A percentile compares a stretch with the other conserved stretches of the same genome.
Conservation (phyloP, 2,797 vertebrate species). For the Halcyon smyrnensis region DNA sequence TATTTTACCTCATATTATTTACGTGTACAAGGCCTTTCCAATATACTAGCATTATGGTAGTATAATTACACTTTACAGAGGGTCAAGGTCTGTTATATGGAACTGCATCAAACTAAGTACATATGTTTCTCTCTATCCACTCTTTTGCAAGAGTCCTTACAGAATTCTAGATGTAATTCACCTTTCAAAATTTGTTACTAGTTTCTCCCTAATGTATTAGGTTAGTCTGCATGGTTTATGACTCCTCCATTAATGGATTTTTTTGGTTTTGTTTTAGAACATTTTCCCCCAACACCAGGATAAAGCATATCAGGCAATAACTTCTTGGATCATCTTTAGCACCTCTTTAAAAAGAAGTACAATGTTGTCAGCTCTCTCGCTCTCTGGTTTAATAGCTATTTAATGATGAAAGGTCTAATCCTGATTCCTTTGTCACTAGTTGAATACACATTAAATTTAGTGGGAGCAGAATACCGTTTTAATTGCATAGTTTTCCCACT, state of each 20-base stretch:
- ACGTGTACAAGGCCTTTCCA: neutral
- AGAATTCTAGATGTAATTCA: constrained; percentile 7
- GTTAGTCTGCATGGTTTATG: constrained; percentile 27
- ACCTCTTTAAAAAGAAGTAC: constrained; percentile 65
- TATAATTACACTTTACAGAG: neutral
- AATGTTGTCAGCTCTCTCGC: neutral
- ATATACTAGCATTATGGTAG: neutral
- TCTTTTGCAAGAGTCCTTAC: neutral
- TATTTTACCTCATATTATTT: neutral
- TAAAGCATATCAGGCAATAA: constrained; percentile 9
- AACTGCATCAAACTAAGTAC: neutral
- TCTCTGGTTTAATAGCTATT: constrained; percentile 28
- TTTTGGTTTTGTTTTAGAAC: constrained; percentile 29
- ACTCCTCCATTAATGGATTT: constrained; percentile 11
- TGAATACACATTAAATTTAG: constrained; percentile 16
- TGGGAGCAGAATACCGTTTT: neutral
- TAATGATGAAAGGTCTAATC: constrained; percentile 42
- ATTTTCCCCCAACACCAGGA: neutral
- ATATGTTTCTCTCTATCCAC: neutral
- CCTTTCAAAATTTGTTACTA: constrained; percentile 6
- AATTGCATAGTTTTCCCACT: neutral
- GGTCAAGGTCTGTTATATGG: neutral
- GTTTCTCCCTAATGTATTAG: constrained; percentile 8
- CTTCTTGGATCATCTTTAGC: constrained; percentile 58
- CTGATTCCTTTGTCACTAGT: constrained; percentile 12